A percentile compares a stretch with the other conserved stretches of the same genome.
These are phyloP conservation scores for Coenobita brevimanus DNA, from an alignment of 1,140 invertebrate genomes.

Conservation along the genomic window DNA sequence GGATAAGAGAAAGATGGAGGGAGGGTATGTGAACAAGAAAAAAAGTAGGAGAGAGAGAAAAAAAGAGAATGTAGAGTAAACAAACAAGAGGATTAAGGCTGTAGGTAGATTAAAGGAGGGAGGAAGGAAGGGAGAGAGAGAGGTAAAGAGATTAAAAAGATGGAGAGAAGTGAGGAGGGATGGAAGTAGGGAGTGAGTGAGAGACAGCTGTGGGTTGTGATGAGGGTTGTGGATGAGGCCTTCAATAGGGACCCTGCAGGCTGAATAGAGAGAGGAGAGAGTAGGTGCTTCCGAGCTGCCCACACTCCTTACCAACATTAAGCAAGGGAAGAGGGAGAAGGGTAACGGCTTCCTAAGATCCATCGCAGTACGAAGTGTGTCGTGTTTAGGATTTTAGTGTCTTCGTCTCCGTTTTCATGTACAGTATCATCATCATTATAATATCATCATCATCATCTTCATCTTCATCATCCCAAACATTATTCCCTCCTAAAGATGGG, in stretches of 20 bases:
- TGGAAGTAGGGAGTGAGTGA: background rate
- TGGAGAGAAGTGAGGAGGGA: background rate
- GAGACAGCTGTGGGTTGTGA: background rate
- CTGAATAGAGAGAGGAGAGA: background rate
- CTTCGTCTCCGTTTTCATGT: too few relatives aligned
- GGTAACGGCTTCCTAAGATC: too few relatives aligned
- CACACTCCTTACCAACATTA: background rate
- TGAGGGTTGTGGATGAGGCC: background rate
- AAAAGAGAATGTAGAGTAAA: background rate
- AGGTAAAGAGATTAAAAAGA: background rate
- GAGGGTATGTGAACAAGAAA: background rate
- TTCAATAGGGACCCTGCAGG: too few relatives aligned
- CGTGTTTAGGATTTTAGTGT: too few relatives aligned
- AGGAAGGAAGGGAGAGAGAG: background rate
- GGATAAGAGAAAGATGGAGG: too few relatives aligned
- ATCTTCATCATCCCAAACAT: background rate
- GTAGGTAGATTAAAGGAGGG: background rate
- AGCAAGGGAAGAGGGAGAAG: background rate
- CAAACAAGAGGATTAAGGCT: background rate
- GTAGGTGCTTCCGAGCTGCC: too few relatives aligned
- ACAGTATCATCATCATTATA: too few relatives aligned
- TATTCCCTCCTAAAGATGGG: background rate
- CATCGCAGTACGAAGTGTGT: too few relatives aligned
- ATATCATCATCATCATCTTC: too few relatives aligned
- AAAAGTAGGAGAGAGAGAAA: background rate